Conservation (phyloP, 2,797 vertebrate species). For the Clarias laeviceps region DNA sequence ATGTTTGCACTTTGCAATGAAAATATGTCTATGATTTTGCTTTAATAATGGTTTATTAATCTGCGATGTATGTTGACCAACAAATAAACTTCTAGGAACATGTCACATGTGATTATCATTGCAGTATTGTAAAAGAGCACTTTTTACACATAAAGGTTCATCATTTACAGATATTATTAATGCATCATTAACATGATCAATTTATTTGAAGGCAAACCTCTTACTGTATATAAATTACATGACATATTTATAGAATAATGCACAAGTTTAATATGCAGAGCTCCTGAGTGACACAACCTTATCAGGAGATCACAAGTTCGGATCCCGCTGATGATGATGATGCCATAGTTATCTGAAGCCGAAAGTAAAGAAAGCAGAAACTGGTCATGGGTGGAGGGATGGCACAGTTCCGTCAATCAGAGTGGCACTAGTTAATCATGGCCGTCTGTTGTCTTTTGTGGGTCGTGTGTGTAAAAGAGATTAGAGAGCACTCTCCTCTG, state of each 20-base stretch:
- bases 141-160: neutral
- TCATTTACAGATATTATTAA: neutral
- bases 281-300: neutral
- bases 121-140: neutral
- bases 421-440: neutral
- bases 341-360: neutral
- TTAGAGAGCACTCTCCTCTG: neutral
- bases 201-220: neutral
- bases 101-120: neutral
- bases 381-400: neutral
- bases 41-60: conserved; percentile 20
- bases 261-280: neutral
- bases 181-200: neutral
- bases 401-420: neutral
- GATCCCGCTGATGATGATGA: neutral
- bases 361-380: neutral
- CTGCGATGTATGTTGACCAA: conserved; percentile 42
- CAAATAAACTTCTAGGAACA: conserved; percentile 23
- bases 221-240: neutral
- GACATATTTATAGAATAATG: conserved; percentile 1
- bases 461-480: neutral
- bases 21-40: conserved; percentile 16
- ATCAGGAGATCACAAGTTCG: neutral
- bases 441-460: neutral
- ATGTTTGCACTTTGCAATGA: conserved; percentile 47